Evolutionary conservation across 2,797 vertebrate genomes (phyloP).

Genomic region (Tadarida brasiliensis): DNA sequence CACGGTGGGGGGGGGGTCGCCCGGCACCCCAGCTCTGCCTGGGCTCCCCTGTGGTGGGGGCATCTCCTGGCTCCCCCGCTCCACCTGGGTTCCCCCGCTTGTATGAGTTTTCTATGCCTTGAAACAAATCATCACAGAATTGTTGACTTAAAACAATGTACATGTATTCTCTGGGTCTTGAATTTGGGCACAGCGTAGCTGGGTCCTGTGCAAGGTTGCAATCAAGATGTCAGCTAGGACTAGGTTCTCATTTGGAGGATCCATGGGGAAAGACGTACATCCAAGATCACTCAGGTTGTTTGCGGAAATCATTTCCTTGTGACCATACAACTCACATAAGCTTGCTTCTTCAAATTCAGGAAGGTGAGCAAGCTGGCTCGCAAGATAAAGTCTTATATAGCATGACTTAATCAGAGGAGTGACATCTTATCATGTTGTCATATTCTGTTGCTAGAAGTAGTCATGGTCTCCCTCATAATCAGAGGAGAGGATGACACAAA

Average conservation of each 20-base stretch:
- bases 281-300: background rate
- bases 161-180: background rate
- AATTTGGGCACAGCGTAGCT: background rate
- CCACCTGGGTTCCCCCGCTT: too few species aligned
- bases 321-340: background rate
- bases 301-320: background rate
- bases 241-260: background rate
- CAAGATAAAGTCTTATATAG: background rate
- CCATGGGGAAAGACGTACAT: background rate
- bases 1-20: too few species aligned
- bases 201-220: background rate
- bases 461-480: background rate
- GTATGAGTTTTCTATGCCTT: background rate
- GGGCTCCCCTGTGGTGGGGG: too few species aligned
- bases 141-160: background rate
- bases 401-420: background rate
- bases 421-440: background rate
- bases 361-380: background rate
- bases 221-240: background rate
- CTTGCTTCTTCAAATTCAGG: constrained; percentile 16
- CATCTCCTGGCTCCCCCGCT: too few species aligned
- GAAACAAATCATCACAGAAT: background rate
- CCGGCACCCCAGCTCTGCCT: too few species aligned
- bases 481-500: background rate
- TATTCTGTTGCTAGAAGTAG: background rate